Evolutionary conservation across 2,113 vertebrate species (phyloP).

Genomic region (Natator depressus): DNA sequence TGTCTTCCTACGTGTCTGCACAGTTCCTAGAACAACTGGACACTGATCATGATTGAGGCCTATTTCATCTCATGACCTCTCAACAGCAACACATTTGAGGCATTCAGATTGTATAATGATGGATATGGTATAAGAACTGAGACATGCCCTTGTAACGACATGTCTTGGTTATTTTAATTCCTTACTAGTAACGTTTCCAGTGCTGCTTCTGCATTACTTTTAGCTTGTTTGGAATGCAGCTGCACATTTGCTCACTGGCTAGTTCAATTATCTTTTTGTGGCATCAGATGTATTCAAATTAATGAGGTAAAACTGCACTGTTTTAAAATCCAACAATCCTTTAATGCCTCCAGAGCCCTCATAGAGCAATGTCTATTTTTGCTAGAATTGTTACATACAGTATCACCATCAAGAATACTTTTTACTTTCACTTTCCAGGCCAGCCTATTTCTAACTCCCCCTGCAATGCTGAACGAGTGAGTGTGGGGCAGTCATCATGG

Average conservation of each 20-base stretch:
- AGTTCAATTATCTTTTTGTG: not conserved
- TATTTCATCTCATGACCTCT: not conserved
- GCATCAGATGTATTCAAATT: not conserved
- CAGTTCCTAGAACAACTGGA: constrained; percentile 2
- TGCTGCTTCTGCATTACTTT: not conserved
- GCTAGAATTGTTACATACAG: not conserved
- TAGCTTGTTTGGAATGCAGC: not conserved
- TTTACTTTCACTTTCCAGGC: not conserved
- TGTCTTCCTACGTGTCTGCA: not conserved
- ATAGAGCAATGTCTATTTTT: not conserved
- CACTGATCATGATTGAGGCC: not conserved
- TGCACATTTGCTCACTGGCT: fast-evolving
- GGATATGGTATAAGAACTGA: not conserved
- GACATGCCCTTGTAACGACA: not conserved
- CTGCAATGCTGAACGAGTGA: not conserved
- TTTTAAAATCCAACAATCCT: not conserved
- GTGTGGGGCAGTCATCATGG: not conserved
- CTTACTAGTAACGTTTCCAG: not conserved
- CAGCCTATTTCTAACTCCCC: not conserved
- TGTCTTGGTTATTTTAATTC: not conserved
- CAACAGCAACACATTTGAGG: not conserved
- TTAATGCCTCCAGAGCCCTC: not conserved
- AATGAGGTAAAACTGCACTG: not conserved
- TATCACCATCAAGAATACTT: not conserved
- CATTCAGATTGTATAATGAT: not conserved